Evolutionary conservation across 2,113 vertebrate genomes (phyloP).

Genomic region (Oceanites oceanicus): DNA sequence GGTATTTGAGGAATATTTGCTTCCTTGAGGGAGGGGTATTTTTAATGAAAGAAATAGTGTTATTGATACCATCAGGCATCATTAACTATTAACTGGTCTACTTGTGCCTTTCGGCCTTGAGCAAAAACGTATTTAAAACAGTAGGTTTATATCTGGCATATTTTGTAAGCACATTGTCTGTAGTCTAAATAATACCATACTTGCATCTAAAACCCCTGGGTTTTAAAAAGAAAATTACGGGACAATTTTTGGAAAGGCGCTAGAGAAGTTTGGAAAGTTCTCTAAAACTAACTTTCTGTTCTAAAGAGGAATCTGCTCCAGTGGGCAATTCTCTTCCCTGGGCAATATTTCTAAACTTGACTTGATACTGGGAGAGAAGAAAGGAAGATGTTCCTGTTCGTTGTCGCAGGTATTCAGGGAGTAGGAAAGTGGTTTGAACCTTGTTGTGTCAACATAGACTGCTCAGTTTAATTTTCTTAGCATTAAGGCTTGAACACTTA

Average conservation of each 20-base stretch:
- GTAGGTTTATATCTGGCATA: neutral
- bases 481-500: neutral
- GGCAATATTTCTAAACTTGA: accelerated
- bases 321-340: neutral
- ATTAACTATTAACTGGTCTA: neutral
- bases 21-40: neutral
- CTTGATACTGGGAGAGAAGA: neutral
- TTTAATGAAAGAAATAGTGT: neutral
- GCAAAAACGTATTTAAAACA: neutral
- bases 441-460: neutral
- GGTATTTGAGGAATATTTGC: neutral
- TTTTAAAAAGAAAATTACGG: neutral
- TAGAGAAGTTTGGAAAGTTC: neutral
- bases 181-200: neutral
- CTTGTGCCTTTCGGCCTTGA: neutral
- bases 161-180: neutral
- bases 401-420: neutral
- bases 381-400: accelerated
- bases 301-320: neutral
- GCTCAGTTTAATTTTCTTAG: neutral
- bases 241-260: neutral
- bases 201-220: neutral
- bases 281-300: neutral
- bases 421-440: neutral
- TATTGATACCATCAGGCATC: neutral